phyloP scores from a whole-genome alignment of 2,797 vertebrate species.

The Hyperoplus immaculatus region DNA sequence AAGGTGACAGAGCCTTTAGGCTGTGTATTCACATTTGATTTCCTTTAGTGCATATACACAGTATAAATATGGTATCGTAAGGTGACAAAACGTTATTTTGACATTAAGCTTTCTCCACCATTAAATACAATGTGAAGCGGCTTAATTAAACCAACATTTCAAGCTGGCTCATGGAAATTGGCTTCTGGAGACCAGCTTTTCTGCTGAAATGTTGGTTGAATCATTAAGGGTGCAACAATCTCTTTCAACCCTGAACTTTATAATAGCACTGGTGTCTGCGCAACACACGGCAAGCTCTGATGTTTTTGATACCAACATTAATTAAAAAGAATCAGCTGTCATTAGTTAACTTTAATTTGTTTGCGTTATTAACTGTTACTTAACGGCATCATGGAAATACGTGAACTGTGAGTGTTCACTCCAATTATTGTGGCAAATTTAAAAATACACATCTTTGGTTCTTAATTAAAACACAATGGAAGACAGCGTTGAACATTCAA shows the following conservation, averaged over 20 bases:
- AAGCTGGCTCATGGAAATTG: not conserved
- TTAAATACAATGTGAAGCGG: no score
- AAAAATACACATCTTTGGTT: not conserved
- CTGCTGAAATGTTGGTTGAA: slow-evolving; percentile 1
- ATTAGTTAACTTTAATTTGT: not conserved
- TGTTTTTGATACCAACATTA: not conserved
- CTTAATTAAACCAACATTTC: slow-evolving; percentile 13
- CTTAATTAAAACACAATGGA: not conserved
- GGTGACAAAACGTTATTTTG: no score
- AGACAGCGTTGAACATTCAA: not conserved
- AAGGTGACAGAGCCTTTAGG: no score
- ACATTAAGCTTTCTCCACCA: no score
- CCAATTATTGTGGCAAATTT: not conserved
- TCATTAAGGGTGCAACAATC: not conserved
- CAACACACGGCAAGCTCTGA: not conserved
- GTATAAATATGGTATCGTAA: no score
- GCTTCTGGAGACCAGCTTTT: slow-evolving; percentile 3
- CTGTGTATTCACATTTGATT: no score
- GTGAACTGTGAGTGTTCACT: no score
- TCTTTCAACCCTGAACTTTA: not conserved
- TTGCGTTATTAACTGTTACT: no score
- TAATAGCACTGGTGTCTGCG: not conserved
- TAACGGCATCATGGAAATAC: no score
- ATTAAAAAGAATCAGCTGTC: not conserved
- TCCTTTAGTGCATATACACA: no score